phyloP scores from a whole-genome alignment of 2,888 invertebrate genomes.

The Plebejus argus region DNA sequence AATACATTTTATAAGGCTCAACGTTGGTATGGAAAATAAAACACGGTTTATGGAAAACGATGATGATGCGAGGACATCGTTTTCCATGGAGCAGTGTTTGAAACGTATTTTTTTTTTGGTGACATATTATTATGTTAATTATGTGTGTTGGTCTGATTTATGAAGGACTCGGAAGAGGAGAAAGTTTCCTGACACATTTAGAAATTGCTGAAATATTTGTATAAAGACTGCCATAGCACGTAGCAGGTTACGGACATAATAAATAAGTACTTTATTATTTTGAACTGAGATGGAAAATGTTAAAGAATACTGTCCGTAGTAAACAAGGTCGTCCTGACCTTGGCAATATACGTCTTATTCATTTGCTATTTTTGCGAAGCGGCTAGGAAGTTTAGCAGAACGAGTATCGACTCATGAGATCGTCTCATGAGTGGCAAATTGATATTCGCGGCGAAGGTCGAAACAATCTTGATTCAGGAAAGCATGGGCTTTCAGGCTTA shows the following conservation, averaged over 20 bases:
- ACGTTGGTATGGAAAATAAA: neutral
- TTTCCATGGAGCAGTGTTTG: neutral
- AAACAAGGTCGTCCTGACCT: constrained; percentile 73
- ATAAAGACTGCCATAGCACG: neutral
- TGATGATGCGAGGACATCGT: neutral
- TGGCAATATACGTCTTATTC: constrained; percentile 63
- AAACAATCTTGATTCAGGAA: constrained; percentile 46
- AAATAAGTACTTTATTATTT: constrained; percentile 7
- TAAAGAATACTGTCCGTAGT: constrained; percentile 44
- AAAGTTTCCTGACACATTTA: constrained; percentile 52
- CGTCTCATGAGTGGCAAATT: constrained; percentile 56
- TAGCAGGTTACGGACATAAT: neutral
- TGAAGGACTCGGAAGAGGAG: neutral
- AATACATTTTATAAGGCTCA: neutral
- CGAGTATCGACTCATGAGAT: constrained; percentile 47
- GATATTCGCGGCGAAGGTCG: constrained; percentile 58
- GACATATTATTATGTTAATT: neutral
- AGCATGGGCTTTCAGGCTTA: constrained; percentile 42
- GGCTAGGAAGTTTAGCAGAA: constrained; percentile 66
- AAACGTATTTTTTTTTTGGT: neutral
- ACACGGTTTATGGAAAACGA: neutral
- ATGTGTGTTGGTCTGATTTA: neutral
- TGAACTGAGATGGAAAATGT: neutral
- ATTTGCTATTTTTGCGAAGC: constrained; percentile 67
- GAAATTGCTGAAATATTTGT: constrained; percentile 49